Percentiles rank a stretch among this genome's conserved stretches.
Conservation (phyloP, 1,140 invertebrate species). For the Bombus vancouverensis region DNA sequence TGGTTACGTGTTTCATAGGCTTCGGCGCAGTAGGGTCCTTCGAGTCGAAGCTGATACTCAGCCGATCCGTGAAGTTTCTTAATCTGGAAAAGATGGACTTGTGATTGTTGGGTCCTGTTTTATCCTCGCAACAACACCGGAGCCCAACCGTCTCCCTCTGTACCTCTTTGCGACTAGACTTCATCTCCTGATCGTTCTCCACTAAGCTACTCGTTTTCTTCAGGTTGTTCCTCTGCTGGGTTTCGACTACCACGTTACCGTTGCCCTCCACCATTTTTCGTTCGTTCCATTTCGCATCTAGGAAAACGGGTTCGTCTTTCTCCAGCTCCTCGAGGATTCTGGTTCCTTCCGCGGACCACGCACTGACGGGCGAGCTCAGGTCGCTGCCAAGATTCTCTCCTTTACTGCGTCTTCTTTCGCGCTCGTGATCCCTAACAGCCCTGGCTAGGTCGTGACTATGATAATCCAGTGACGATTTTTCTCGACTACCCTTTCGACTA, state of each 20-base stretch:
- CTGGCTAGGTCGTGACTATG: constrained; percentile 78
- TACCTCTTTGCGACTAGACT: constrained; percentile 58
- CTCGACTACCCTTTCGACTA: constrained; percentile 84
- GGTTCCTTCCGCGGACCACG: constrained; percentile 73
- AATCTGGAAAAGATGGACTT: constrained; percentile 77
- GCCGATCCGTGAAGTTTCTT: constrained; percentile 76
- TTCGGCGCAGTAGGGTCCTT: constrained; percentile 72
- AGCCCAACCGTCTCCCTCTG: constrained; percentile 43
- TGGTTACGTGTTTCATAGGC: constrained; percentile 64
- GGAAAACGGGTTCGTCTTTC: constrained; percentile 63
- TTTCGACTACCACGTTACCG: constrained; percentile 59
- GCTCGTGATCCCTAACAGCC: constrained; percentile 77
- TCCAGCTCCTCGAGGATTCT: constrained; percentile 77
- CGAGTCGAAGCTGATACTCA: constrained; percentile 79
- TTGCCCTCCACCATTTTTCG: constrained; percentile 67
- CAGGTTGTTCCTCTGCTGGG: constrained; percentile 55
- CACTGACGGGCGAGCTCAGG: constrained; percentile 77
- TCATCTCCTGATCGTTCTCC: constrained; percentile 57
- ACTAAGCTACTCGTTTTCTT: constrained; percentile 49
- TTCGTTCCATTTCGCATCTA: constrained; percentile 40
- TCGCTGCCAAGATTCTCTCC: constrained; percentile 76
- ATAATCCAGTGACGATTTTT: constrained; percentile 80
- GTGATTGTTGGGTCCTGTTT: constrained; percentile 72
- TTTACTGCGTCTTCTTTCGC: constrained; percentile 72
- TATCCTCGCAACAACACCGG: constrained; percentile 76